These are phyloP conservation scores for Xestia rhomboidea DNA, from an alignment of 2,888 invertebrate genomes.

Conservation along the genomic window DNA sequence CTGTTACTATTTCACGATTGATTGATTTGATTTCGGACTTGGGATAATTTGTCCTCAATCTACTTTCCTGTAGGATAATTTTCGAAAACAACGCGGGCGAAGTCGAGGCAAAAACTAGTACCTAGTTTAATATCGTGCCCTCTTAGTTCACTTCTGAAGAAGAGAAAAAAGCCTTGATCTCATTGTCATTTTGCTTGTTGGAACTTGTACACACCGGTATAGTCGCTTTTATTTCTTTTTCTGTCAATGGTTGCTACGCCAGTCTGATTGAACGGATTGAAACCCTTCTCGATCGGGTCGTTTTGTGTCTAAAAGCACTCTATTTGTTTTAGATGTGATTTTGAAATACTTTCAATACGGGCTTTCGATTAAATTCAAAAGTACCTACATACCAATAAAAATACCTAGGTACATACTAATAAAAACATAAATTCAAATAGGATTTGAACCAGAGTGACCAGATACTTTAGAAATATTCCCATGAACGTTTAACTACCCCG, in stretches of 20 bases:
- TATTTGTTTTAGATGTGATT: conserved; percentile 24
- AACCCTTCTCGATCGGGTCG: conserved; percentile 14
- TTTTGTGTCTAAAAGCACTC: conserved; percentile 43
- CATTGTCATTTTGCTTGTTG: conserved; percentile 11
- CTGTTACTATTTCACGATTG: neutral
- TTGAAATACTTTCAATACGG: conserved; percentile 19
- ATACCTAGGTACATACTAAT: neutral
- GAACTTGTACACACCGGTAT: neutral
- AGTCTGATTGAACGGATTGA: conserved; percentile 24
- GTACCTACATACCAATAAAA: neutral
- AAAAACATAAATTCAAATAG: conserved; percentile 13
- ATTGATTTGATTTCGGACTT: too few relatives aligned
- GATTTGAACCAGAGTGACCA: neutral
- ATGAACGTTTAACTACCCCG: conserved; percentile 12
- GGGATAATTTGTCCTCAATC: neutral
- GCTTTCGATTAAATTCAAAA: neutral
- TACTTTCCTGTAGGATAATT: neutral
- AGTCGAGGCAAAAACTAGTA: neutral
- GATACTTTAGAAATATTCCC: neutral
- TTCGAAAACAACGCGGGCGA: neutral
- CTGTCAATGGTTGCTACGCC: neutral
- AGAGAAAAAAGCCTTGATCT: neutral
- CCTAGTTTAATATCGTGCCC: neutral
- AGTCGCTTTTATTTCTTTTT: conserved; percentile 9
- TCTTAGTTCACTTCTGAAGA: conserved; percentile 11